Base-by-base conservation (phyloP, 1,140 invertebrate genomes). In the Hylaeus volcanicus region DNA sequence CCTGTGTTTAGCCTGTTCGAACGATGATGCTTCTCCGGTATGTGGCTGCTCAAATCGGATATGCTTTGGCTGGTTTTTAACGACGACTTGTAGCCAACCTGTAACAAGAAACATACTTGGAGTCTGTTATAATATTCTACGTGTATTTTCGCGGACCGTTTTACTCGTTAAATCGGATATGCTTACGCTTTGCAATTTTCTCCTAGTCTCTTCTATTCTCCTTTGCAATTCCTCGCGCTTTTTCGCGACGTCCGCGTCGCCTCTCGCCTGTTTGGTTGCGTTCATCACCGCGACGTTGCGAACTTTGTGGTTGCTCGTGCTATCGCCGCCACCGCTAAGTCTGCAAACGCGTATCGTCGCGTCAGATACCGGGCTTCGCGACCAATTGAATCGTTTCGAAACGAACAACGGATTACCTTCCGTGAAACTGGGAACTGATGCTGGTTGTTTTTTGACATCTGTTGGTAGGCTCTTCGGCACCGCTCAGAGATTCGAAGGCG, bases 181-280 rank as follows among this genome's bases (percentile, higher is more conserved):
- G 9, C 96, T 95, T 93, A 98, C 98, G 92, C 96, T 98, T 94
- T 98, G 97, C 66, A 98, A 93, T 93, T 98, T 97, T 87, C 96
- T 95, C 90, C 97, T 95, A 0, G 97, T 98, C 93, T 98, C 97
- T 89, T 97, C 96, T 90, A 98, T 97, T 89, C 97, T 95, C 89
- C 97, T 95, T 83, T 97, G 95, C 65, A 98, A 92, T 91, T 98
- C 97, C 92, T 98, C 96, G 63, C 97, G 94, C 86, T 97, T 96
- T 76, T 96, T 96, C 5, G 95, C 94, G 2, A 96, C 95, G 81
- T 96, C 96, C 1, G 94, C 92, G 89, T 96, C 96, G 51, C 91
- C 92, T 86, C 94, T 94, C 0, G 93, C 91, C 85, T 94, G 93
- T 82, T 94, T 95, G 0, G 94, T 92, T n/a, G 94, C 94, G 71